These are phyloP conservation scores for Psilopsiagon aurifrons DNA, from an alignment of 2,113 vertebrate genomes.

Conservation along the genomic window DNA sequence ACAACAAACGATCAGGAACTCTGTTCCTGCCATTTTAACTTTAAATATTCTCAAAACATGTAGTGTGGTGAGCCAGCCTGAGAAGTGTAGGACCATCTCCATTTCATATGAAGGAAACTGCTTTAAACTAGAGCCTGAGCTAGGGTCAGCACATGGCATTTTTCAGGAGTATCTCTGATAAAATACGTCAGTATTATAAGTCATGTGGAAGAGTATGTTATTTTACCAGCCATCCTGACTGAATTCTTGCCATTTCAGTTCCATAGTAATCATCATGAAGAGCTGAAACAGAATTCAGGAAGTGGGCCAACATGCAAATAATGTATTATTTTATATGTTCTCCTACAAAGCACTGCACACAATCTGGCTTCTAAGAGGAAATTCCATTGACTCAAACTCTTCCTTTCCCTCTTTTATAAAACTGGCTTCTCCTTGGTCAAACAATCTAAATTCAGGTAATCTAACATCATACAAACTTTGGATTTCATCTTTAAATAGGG, in stretches of 20 bases:
- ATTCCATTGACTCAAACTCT: background rate
- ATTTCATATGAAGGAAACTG: background rate
- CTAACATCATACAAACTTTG: background rate
- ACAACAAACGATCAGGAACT: background rate
- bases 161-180: background rate
- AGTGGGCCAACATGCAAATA: background rate
- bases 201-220: background rate
- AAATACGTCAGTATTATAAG: background rate
- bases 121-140: background rate
- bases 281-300: background rate
- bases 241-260: background rate
- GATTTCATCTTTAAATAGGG: background rate
- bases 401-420: background rate
- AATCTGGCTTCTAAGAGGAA: background rate
- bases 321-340: background rate
- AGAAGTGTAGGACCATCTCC: background rate
- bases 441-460: background rate
- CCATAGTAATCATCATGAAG: background rate
- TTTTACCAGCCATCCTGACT: background rate
- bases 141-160: background rate
- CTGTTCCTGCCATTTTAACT: background rate
- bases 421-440: background rate
- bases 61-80: fast-evolving
- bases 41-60: background rate
- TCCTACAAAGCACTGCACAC: background rate